Evolutionary conservation across 2,888 invertebrate genomes (phyloP).

Genomic region (Plebejus argus): DNA sequence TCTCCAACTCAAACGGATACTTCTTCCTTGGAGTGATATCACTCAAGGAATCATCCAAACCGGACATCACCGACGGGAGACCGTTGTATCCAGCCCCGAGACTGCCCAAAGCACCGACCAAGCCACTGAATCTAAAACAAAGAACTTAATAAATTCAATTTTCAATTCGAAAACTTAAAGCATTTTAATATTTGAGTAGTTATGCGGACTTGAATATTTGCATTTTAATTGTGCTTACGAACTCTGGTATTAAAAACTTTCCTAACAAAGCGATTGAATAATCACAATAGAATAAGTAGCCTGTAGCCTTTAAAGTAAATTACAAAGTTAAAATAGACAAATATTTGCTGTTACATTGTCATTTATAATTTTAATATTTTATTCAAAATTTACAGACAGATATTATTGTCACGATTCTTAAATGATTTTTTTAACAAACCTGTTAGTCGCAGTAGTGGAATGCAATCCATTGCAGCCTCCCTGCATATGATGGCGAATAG

Average conservation of each 20-base stretch:
- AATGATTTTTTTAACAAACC: conserved; percentile 59
- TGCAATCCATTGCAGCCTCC: conserved; percentile 92
- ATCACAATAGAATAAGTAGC: neutral
- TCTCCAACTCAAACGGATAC: conserved; percentile 95
- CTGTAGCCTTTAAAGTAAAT: neutral
- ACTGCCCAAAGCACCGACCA: conserved; percentile 86
- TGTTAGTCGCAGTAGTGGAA: conserved; percentile 87
- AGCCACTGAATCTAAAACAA: conserved; percentile 84
- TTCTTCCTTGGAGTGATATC: conserved; percentile 91
- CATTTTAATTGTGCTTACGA: conserved; percentile 12
- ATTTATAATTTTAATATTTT: neutral
- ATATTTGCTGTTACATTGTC: neutral
- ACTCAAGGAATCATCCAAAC: conserved; percentile 90
- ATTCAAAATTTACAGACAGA: neutral
- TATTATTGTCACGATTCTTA: neutral
- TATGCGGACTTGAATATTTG: neutral
- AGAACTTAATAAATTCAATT: conserved; percentile 14
- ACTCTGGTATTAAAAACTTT: conserved; percentile 13
- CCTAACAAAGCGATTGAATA: conserved; percentile 6
- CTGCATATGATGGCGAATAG: conserved; percentile 83
- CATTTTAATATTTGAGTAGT: conserved; percentile 6
- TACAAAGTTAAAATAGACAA: neutral
- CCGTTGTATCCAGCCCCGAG: conserved; percentile 88
- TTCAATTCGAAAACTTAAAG: conserved; percentile 4
- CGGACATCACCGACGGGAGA: conserved; percentile 90